phyloP scores from a whole-genome alignment of 2,113 vertebrate species.

The Hemichromis elongatus region DNA sequence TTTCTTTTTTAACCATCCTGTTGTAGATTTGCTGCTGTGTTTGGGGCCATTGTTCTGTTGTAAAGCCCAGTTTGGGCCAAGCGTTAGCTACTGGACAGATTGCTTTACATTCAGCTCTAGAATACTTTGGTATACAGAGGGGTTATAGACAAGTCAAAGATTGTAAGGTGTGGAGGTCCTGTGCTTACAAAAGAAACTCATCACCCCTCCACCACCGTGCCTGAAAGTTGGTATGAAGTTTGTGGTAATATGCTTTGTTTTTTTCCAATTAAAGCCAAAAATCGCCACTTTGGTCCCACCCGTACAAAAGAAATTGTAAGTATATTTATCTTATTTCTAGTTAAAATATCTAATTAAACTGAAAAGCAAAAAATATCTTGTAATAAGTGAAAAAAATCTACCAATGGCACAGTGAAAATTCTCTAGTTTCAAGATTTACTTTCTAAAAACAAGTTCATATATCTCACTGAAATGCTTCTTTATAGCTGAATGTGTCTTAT shows the following conservation, averaged over 20 bases:
- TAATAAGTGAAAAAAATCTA: no score
- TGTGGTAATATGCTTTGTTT: not conserved
- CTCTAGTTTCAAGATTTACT: no score
- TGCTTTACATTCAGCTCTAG: not conserved
- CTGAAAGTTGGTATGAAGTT: not conserved
- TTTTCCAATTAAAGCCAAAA: not conserved
- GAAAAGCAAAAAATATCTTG: no score
- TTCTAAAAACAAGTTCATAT: no score
- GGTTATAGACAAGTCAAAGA: not conserved
- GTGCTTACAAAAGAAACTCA: not conserved
- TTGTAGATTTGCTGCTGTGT: not conserved
- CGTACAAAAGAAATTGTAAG: not conserved
- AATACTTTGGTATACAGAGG: not conserved
- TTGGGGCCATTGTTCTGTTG: not conserved
- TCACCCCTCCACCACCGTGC: not conserved
- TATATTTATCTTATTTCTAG: no score
- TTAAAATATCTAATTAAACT: no score
- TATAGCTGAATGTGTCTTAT: no score
- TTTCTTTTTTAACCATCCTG: not conserved
- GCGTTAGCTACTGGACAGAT: not conserved
- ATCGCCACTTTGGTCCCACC: not conserved
- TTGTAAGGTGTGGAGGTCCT: not conserved
- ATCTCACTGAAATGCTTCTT: no score
- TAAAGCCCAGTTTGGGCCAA: not conserved
- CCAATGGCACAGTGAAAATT: no score